Conservation (phyloP, 2,113 vertebrate genomes). For the Ploceus nigricollis region DNA sequence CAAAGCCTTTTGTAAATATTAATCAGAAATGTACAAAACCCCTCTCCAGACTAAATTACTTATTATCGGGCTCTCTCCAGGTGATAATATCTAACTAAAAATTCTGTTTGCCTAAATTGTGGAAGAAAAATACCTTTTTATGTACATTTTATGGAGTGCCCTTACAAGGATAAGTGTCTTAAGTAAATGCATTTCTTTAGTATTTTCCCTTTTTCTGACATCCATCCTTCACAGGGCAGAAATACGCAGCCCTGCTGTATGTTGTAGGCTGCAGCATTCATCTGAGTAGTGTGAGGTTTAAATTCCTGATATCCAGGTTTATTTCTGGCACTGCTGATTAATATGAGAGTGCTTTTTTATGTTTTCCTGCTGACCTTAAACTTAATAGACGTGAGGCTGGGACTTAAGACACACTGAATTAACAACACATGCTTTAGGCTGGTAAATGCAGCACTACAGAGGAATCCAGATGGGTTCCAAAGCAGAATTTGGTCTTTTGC, state of each 20-base stretch:
- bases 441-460: slow-evolving; percentile 27
- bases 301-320: slow-evolving; percentile 37
- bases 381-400: not conserved
- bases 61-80: slow-evolving; percentile 68
- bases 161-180: slow-evolving; percentile 33
- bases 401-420: slow-evolving; percentile 13
- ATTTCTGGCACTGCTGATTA: slow-evolving; percentile 10
- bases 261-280: slow-evolving; percentile 45
- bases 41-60: slow-evolving; percentile 58
- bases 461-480: not conserved
- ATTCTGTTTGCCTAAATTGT: slow-evolving; percentile 61
- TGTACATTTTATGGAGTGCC: not conserved
- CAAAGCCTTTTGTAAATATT: slow-evolving; percentile 77
- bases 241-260: not conserved
- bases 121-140: slow-evolving; percentile 56
- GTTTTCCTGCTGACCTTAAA: slow-evolving; percentile 9
- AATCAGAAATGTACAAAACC: slow-evolving; percentile 66
- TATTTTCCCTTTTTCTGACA: not conserved
- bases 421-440: slow-evolving; percentile 15
- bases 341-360: slow-evolving; percentile 47
- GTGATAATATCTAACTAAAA: slow-evolving; percentile 66
- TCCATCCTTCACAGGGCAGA: not conserved
- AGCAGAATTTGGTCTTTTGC: not conserved
- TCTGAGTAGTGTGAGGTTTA: slow-evolving; percentile 20
- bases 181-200: slow-evolving; percentile 8